Evolutionary conservation across 2,888 invertebrate genomes (phyloP), one percentile per base, ranked within the genome.

Genomic region (Amblyjoppa fuscipennis): DNA sequence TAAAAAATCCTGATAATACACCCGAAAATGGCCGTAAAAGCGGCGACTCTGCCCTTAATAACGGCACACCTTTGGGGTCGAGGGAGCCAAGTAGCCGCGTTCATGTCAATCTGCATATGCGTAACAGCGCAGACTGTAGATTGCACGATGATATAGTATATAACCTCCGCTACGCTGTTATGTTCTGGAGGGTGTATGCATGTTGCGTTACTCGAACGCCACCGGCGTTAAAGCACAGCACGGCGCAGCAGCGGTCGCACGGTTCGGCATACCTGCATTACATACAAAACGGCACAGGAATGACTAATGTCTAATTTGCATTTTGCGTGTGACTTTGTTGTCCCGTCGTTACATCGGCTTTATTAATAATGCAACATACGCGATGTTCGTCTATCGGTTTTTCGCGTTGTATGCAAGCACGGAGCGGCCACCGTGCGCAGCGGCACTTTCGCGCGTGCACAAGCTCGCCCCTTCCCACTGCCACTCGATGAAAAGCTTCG

Each of bases 291-390:
- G 86, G 49, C 56, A 70, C 64, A 53, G 81, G 86, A 86, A 86
- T 86, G 81, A 80, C 77, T 86, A 86, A 86, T 86, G 86, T 74
- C 61, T 91, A 90, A 92, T 93, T 92, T 92, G 90, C 93, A 93
- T 92, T 91, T 93, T 90, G 92, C 91, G 91, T 91, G 93, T 90
- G 90, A 91, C 90, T 91, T 91, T 89, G 91, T 91, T 90, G 88
- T 89, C 84, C 87, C 88, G 85, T 80, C 83, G 90, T 90, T 88
- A 89, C 89, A 88, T 86, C 71, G 84, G 89, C 89, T 90, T 90
- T 91, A 92, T 93, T 92, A 92, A 93, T 93, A 92, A 92, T 92
- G 90, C 91, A 91, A 87, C 88, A 85, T 89, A 87, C 87, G 88
- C 85, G 87, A 82, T 79, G 79, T 77, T 49, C 77, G 25, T 80